Base-by-base conservation (phyloP, 2,888 invertebrate genomes). In the Drosophila algonquin region DNA sequence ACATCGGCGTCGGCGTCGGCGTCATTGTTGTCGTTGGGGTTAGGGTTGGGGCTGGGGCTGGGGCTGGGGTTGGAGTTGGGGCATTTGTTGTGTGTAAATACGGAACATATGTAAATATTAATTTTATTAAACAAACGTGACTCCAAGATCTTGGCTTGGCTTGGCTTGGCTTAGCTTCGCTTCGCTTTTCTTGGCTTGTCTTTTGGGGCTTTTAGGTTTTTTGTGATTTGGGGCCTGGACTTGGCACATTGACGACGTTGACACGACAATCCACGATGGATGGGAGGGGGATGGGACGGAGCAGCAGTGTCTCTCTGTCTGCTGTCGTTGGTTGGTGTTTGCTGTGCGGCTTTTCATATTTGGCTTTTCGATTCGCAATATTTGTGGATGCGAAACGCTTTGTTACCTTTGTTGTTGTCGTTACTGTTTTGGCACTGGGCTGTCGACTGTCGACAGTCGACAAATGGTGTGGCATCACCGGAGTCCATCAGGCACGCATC, bases 101-200 rank as follows among this genome's bases (percentile, higher is more conserved):
- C 81, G 87, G 72, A 72, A 72, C 87, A 83, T 87, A 84, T 87
- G 87, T 84, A 83, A 87, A 87, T 83, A 83, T 84, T 87, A 87
- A 87, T 87, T 87, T 83, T 83, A 83, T 87, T 83, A 84, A 83
- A 69, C 85, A 83, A 87, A 83, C 83, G 83, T 83, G 83, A 83
- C 85, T 73, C 70, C 60, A 73, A 83, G 71, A 71, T 71, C 54
- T 47, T 47, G 55, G 16, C 21, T 27, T 61, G 60, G 54, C 53
- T 59, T n/a, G n/a, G n/a, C n/a, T 52, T 32, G 8, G 51, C 16
- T 52, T 52, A 3, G 52, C 63, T 74, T 68, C 45, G 32, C 60
- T 61, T n/a, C 9, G n/a, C n/a, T 52, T 52, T 7, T 32, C 63
- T 74, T 52, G 12, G 52, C 63, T 74, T 68, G 55, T 50, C 59